Conservation (phyloP, 2,888 invertebrate species). For the Microctonus brassicae region DNA sequence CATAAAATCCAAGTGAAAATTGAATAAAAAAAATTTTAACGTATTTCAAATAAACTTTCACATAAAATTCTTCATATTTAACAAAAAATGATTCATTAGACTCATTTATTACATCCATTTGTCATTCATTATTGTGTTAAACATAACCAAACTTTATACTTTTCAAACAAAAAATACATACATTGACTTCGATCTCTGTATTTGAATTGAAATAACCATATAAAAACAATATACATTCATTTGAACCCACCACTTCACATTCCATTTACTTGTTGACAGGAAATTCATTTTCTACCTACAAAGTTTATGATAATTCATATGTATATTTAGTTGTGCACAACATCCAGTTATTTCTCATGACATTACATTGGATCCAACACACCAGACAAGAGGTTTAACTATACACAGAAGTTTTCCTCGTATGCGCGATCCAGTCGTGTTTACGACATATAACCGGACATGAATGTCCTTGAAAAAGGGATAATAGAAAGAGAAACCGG, state of each 20-base stretch:
- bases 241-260: background rate
- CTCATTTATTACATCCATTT: no score
- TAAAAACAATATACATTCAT: background rate
- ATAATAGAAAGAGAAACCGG: background rate
- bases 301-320: background rate
- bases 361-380: background rate
- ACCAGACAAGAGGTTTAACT: background rate
- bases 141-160: no score
- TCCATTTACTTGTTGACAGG: background rate
- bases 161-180: no score
- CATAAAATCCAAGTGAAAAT: no score
- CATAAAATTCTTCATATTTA: no score
- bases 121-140: no score
- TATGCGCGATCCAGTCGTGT: slow-evolving; percentile 48
- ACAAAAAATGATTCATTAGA: no score
- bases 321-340: slow-evolving; percentile 11
- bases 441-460: slow-evolving; percentile 57
- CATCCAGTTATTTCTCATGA: background rate
- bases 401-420: background rate
- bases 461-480: slow-evolving; percentile 41
- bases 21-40: no score
- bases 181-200: background rate
- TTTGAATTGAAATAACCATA: background rate
- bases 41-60: no score
- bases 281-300: background rate